phyloP scores from a whole-genome alignment of 2,888 invertebrate species.

The Aphrophora alni region DNA sequence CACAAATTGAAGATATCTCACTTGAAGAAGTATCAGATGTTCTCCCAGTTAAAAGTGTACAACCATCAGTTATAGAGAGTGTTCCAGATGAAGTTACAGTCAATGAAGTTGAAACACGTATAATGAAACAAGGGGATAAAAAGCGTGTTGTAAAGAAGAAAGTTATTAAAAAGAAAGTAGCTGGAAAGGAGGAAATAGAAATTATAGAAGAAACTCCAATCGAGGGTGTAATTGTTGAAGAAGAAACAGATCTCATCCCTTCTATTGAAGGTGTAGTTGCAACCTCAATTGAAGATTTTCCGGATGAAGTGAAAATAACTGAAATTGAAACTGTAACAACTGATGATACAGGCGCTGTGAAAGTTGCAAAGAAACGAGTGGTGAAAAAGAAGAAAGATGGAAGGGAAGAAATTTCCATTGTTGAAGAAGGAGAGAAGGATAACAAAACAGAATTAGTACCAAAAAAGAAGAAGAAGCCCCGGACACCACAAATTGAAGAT shows the following conservation, averaged over 20 bases:
- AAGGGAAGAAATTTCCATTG: constrained; percentile 34
- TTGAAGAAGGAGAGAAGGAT: constrained; percentile 45
- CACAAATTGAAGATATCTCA: constrained; percentile 19
- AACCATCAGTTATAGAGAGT: constrained; percentile 27
- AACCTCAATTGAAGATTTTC: constrained; percentile 12
- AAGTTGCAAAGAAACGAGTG: constrained; percentile 26
- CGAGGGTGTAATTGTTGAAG: constrained; percentile 28
- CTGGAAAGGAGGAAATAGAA: constrained; percentile 42
- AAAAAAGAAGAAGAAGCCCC: constrained; percentile 50
- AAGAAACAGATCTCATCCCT: constrained; percentile 11
- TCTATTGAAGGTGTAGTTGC: constrained; percentile 17
- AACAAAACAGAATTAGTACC: constrained; percentile 40
- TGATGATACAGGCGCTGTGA: constrained; percentile 41
- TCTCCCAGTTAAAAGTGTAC: constrained; percentile 7
- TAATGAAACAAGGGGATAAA: constrained; percentile 17
- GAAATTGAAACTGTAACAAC: constrained; percentile 48
- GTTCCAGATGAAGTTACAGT: constrained; percentile 14
- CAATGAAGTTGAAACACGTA: constrained; percentile 4
- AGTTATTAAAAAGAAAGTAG: constrained; percentile 39
- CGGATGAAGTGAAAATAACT: constrained; percentile 36
- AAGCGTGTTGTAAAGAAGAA: constrained; percentile 30
- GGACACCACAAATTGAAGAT: constrained; percentile 52
- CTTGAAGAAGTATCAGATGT: constrained; percentile 22
- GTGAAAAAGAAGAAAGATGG: constrained; percentile 41
- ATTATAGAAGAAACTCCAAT: constrained; percentile 35